Conservation (phyloP, 1,140 invertebrate species). For the Orussus abietinus region DNA sequence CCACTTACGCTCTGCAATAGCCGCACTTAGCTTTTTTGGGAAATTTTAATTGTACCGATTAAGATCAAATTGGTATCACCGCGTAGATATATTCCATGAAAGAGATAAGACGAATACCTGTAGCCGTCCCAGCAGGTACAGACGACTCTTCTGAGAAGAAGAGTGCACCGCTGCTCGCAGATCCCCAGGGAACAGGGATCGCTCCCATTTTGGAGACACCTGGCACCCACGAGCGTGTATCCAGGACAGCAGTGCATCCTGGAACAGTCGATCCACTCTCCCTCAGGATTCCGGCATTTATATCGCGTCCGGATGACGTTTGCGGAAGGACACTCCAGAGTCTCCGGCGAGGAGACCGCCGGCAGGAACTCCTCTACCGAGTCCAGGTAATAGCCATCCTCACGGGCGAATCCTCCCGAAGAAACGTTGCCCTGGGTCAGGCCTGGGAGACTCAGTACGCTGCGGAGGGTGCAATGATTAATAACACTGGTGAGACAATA, state of each 20-base stretch:
- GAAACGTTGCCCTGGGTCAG: too few species aligned
- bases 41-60: too few species aligned
- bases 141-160: constrained; percentile 59
- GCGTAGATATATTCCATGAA: too few species aligned
- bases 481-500: too few species aligned
- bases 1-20: too few species aligned
- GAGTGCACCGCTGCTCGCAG: constrained; percentile 63
- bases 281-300: constrained; percentile 50
- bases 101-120: constrained; percentile 31
- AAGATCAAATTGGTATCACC: too few species aligned
- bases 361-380: constrained; percentile 33
- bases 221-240: constrained; percentile 54
- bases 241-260: constrained; percentile 56
- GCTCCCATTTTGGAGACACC: constrained; percentile 57
- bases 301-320: constrained; percentile 56
- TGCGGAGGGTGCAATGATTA: too few species aligned
- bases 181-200: constrained; percentile 62
- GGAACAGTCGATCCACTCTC: constrained; percentile 54
- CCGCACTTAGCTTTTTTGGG: too few species aligned
- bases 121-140: constrained; percentile 64
- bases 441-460: too few species aligned
- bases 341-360: constrained; percentile 47
- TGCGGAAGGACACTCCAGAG: constrained; percentile 51
- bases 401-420: too few species aligned
- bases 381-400: constrained; percentile 33